Conservation (phyloP, 2,888 invertebrate species). For the Agrotis puta region DNA sequence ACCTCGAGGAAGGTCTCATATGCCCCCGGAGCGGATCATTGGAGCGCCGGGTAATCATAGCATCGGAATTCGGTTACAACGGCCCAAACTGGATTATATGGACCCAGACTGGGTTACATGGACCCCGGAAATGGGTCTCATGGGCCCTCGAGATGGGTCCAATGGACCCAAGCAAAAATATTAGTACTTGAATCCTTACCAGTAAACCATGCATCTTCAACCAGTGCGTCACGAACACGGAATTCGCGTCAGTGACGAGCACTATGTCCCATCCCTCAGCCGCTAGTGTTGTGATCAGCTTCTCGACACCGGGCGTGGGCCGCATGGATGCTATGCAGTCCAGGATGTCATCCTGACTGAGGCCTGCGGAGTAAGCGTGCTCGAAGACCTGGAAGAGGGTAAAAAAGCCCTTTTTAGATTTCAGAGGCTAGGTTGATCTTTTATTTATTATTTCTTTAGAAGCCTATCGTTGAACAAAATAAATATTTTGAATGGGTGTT, state of each 20-base stretch:
- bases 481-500: no score
- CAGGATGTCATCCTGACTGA: constrained; percentile 80
- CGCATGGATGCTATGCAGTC: constrained; percentile 81
- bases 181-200: constrained; percentile 57
- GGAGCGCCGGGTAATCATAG: no score
- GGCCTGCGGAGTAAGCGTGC: constrained; percentile 84
- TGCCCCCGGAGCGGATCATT: no score
- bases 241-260: constrained; percentile 84
- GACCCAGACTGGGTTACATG: not conserved
- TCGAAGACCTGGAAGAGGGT: constrained; percentile 80
- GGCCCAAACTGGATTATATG: not conserved
- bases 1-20: no score
- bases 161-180: not conserved
- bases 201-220: constrained; percentile 78
- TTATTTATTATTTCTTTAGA: no score
- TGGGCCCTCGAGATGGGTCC: not conserved
- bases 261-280: constrained; percentile 81
- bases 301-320: constrained; percentile 77
- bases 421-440: no score
- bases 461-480: no score
- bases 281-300: constrained; percentile 76
- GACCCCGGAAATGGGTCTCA: not conserved
- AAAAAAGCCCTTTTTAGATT: not conserved
- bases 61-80: no score
- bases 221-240: constrained; percentile 86